Base-by-base conservation (phyloP, 2,888 invertebrate genomes). In the Diarsia brunnea region DNA sequence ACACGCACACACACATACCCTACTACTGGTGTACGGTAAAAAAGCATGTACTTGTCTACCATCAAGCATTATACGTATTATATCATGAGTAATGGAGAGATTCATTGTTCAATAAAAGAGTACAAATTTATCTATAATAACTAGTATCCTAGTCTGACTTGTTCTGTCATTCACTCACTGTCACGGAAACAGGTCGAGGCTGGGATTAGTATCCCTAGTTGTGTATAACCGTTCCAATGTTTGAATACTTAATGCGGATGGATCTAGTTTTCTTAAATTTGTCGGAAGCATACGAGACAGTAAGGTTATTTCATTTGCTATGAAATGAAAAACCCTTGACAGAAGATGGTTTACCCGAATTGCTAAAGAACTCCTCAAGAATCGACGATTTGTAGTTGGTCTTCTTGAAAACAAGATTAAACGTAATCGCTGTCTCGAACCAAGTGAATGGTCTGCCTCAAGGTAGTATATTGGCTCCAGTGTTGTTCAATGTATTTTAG, bases 1-100 rank as follows among this genome's bases (percentile, higher is more conserved):
- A 38, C 55, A 71, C 38, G 8, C 38, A 38, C 55, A 77, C 70
- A 51, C 53, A 60, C 21, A 53, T 24, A 55, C 68, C 65, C 38
- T 27, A 31, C 45, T 27, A 16, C 31, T 72, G 64, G 69, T 81
- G 55, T 65, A 51, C 60, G 45, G 64, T 66, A 60, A 72, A 68
- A 64, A 65, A 64, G 51, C 73, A 84, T 79, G 65, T 64, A 79
- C 47, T 82, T 66, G 77, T 82, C 76, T 76, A 49, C 60, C 43
- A 76, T 61, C 66, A 53, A 47, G n/a, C 75, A 63, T 43, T 63
- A 53, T 47, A 49, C 24, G 24, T 64, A 64, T 64, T 47, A n/a
- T 53, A 43, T 31, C 45, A 47, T 58, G 51, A 58, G 38, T 53
- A 65, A 27, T 79, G 16, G 21, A 43, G 27, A 60, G 12, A 69